Conservation (phyloP, 2,888 invertebrate species). For the Lordiphosa fenestrarum region DNA sequence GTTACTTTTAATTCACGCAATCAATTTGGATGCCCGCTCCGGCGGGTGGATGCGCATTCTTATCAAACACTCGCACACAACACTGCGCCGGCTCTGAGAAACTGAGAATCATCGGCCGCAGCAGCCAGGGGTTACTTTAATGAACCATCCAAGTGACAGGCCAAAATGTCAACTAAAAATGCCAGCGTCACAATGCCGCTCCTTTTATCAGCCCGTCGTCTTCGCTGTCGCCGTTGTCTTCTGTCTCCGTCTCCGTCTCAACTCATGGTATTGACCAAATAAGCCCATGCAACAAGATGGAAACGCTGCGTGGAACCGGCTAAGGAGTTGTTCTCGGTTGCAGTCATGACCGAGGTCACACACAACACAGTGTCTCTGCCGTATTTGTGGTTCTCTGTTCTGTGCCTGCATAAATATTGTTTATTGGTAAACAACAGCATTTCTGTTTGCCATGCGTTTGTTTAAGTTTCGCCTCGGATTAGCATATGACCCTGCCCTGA, state of each 20-base stretch:
- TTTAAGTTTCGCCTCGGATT: conserved; percentile 37
- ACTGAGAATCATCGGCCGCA: conserved; percentile 1
- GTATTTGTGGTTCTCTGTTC: conserved; percentile 8
- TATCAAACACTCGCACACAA: neutral
- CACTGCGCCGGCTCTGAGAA: neutral
- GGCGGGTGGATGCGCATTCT: neutral
- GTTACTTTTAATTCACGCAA: conserved; percentile 11
- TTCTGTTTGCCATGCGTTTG: conserved; percentile 27
- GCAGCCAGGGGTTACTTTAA: conserved; percentile 4
- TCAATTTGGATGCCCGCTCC: conserved; percentile 1
- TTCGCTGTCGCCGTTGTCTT: conserved; percentile 5
- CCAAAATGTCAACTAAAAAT: conserved; percentile 36
- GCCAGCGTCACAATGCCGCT: conserved; percentile 27
- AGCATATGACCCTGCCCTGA: conserved; percentile 29
- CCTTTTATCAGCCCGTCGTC: conserved; percentile 22
- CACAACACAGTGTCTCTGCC: conserved; percentile 5
- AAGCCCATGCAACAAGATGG: conserved; percentile 13
- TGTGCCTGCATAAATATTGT: conserved; percentile 24
- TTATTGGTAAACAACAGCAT: conserved; percentile 31
- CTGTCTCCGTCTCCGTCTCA: conserved; percentile 3
- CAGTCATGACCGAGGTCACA: conserved; percentile 14
- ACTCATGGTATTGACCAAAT: conserved; percentile 15
- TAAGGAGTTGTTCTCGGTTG: conserved; percentile 11
- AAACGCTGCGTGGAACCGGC: conserved; percentile 7
- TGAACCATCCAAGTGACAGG: conserved; percentile 26